Evolutionary conservation across 2,797 vertebrate species (phyloP).

Genomic region (Bradypus variegatus): DNA sequence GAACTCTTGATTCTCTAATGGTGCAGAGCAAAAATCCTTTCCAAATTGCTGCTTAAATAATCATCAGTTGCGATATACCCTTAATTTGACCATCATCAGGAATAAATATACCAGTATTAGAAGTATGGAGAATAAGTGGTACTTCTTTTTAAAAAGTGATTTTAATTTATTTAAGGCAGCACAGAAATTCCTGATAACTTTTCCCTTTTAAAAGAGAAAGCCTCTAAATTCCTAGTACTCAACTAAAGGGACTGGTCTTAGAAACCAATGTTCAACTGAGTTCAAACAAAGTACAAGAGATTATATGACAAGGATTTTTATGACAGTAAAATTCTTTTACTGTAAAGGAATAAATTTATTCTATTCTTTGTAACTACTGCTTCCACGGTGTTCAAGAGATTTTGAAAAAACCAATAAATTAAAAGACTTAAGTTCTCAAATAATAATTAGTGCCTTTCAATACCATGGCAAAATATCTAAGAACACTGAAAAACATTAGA

Average conservation of each 20-base stretch:
- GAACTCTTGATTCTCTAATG: background rate
- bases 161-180: slow-evolving; percentile 29
- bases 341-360: slow-evolving; percentile 25
- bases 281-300: slow-evolving; percentile 7
- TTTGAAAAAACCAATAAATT: background rate
- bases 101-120: background rate
- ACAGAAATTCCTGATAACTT: background rate
- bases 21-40: background rate
- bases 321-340: too few relatives aligned
- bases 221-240: background rate
- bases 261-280: background rate
- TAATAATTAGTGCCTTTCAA: slow-evolving; percentile 34
- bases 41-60: slow-evolving; percentile 3
- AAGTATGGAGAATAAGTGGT: background rate
- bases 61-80: background rate
- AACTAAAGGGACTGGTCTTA: background rate
- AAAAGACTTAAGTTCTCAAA: slow-evolving; percentile 24
- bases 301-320: slow-evolving; percentile 14
- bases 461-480: slow-evolving; percentile 10
- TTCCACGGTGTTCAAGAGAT: slow-evolving; percentile 1
- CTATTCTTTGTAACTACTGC: background rate
- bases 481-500: slow-evolving; percentile 21
- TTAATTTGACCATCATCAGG: background rate
- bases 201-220: slow-evolving; percentile 39
- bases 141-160: slow-evolving; percentile 12